Evolutionary conservation across 2,888 invertebrate species (phyloP).

Genomic region (Antitype chi): DNA sequence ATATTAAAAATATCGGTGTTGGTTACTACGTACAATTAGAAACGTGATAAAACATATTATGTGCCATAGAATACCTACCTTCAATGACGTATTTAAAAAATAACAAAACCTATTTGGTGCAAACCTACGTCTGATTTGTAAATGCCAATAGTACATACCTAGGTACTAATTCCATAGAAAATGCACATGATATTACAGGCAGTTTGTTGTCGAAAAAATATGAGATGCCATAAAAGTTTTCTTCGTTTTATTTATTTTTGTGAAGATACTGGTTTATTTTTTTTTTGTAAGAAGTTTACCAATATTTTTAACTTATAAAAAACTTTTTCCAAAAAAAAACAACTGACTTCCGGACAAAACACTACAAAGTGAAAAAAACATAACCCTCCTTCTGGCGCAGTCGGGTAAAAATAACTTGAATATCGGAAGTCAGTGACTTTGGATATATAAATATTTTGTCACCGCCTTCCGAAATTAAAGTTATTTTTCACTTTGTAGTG

Average conservation of each 20-base stretch:
- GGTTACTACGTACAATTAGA: background rate
- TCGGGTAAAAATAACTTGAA: too few species aligned
- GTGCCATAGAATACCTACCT: too few species aligned
- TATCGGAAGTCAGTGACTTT: too few species aligned
- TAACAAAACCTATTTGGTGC: constrained; percentile 8
- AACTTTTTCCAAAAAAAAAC: too few species aligned
- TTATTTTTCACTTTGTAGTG: too few species aligned
- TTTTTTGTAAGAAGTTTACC: background rate
- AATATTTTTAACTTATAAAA: background rate
- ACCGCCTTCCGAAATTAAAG: too few species aligned
- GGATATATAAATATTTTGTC: too few species aligned
- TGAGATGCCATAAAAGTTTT: constrained; percentile 13
- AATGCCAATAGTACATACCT: background rate
- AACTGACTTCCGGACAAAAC: too few species aligned
- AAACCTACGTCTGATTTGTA: background rate
- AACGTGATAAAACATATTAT: background rate
- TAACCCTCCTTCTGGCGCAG: too few species aligned
- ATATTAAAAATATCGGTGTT: background rate
- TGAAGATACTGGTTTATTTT: background rate
- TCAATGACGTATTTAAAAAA: background rate
- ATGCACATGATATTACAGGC: background rate
- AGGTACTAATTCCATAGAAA: background rate
- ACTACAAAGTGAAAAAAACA: too few species aligned
- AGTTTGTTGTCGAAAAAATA: background rate
- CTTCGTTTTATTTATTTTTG: constrained; percentile 11